Conservation (phyloP, 2,888 invertebrate species). For the Andrena bicolor region DNA sequence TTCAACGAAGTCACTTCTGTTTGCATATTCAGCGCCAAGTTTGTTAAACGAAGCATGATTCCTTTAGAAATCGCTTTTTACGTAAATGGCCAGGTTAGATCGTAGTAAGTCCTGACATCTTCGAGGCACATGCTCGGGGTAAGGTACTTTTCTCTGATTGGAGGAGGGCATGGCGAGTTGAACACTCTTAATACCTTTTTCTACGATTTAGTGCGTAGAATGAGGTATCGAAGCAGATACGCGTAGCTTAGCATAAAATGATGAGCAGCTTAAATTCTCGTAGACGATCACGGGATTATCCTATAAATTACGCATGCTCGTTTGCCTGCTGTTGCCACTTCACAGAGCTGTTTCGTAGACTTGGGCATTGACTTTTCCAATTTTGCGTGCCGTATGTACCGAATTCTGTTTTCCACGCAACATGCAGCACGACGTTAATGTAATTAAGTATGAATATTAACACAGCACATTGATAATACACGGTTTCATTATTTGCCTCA, state of each 20-base stretch:
- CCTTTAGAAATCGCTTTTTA: constrained; percentile 38
- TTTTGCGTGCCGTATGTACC: neutral
- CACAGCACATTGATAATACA: neutral
- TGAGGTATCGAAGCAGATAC: neutral
- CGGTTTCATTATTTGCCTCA: neutral
- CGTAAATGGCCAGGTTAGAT: constrained; percentile 8
- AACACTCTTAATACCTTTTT: too few relatives aligned
- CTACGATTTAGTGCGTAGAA: neutral
- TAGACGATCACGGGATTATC: neutral
- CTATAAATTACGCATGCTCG: neutral
- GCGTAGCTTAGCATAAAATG: neutral
- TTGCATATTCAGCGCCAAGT: constrained; percentile 26
- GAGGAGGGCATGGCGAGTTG: too few relatives aligned
- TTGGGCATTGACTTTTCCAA: neutral
- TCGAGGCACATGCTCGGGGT: neutral
- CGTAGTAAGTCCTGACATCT: constrained; percentile 23
- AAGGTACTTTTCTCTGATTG: too few relatives aligned
- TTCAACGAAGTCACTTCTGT: constrained; percentile 11
- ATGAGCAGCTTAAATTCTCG: neutral
- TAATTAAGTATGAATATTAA: neutral
- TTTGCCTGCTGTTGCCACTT: neutral
- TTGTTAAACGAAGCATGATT: constrained; percentile 41
- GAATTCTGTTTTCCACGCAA: neutral
- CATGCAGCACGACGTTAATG: neutral
- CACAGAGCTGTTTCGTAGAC: neutral